A percentile compares a stretch with the other conserved stretches of the same genome.
These are phyloP conservation scores for Darevskia nairensis DNA, from an alignment of 2,797 vertebrate species.

Conservation along the genomic window DNA sequence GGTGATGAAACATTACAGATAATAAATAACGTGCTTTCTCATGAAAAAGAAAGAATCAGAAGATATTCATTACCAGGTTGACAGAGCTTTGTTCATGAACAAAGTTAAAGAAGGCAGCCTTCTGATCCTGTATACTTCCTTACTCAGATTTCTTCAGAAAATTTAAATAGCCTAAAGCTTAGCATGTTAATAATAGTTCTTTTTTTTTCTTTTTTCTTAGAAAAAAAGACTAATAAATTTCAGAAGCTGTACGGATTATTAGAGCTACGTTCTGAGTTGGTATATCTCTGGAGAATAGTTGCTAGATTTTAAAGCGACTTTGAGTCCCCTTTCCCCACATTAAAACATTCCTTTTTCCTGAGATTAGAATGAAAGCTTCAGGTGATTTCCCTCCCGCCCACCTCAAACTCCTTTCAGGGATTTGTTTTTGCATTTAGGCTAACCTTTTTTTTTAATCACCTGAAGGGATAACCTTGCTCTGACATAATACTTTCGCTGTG, in stretches of 20 bases:
- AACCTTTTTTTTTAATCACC: constrained; percentile 48
- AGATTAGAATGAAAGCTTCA: constrained; percentile 21
- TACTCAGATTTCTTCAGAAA: constrained; percentile 47
- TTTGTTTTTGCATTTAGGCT: constrained; percentile 45
- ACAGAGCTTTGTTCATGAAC: constrained; percentile 9
- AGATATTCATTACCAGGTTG: constrained; percentile 26
- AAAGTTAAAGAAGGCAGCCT: constrained; percentile 38
- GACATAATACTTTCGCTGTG: constrained; percentile 21
- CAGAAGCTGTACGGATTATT: constrained; percentile 23
- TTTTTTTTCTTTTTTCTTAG: neutral
- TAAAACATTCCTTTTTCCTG: constrained; percentile 15
- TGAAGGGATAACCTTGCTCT: constrained; percentile 52
- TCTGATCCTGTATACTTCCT: constrained; percentile 32
- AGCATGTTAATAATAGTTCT: constrained; percentile 17
- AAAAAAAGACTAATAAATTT: constrained; percentile 26
- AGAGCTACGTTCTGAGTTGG: constrained; percentile 4
- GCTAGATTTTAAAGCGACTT: constrained; percentile 31
- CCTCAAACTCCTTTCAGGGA: constrained; percentile 8
- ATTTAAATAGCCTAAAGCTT: constrained; percentile 46
- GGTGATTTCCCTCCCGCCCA: neutral
- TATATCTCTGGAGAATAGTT: constrained; percentile 43
- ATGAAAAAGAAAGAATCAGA: neutral
- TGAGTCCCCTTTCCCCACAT: constrained; percentile 27
- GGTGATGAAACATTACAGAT: neutral
- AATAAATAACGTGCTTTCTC: neutral